Percentiles rank a stretch among this genome's conserved stretches.
phyloP scores from a whole-genome alignment of 37 sponge, comb jelly and placozoan species.

The Amphimedon queenslandica region DNA sequence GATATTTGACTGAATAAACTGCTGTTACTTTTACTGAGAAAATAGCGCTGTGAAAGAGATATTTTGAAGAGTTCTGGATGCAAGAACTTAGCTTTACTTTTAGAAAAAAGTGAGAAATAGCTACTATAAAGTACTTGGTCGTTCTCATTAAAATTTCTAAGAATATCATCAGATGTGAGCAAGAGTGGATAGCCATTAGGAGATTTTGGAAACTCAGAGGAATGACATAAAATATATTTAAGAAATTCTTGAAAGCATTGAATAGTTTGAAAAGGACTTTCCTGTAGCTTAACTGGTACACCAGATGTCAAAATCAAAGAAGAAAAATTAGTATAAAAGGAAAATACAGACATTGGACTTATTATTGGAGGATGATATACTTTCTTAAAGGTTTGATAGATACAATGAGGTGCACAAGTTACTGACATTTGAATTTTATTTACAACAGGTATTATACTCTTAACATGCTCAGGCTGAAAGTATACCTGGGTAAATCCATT shows the following conservation, averaged over 20 bases:
- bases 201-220: conserved; percentile 11
- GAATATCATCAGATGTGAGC: conserved; percentile 23
- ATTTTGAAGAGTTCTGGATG: conserved; percentile 31
- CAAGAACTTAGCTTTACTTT: conserved; percentile 15
- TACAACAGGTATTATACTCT: background rate
- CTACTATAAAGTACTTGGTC: background rate
- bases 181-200: conserved; percentile 22
- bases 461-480: background rate
- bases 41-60: background rate
- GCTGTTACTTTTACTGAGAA: too few relatives aligned
- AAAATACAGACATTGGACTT: background rate
- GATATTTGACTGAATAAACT: too few relatives aligned
- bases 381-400: background rate
- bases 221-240: background rate
- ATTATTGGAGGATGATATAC: background rate
- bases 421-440: background rate
- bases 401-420: background rate
- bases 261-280: background rate
- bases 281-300: too few relatives aligned
- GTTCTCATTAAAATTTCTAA: conserved; percentile 16
- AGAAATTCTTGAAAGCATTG: background rate
- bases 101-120: conserved; percentile 6
- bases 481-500: background rate
- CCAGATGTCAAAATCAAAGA: too few relatives aligned
- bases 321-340: background rate